phyloP scores from a whole-genome alignment of 2,797 vertebrate species.

The Propithecus deckenii region DNA sequence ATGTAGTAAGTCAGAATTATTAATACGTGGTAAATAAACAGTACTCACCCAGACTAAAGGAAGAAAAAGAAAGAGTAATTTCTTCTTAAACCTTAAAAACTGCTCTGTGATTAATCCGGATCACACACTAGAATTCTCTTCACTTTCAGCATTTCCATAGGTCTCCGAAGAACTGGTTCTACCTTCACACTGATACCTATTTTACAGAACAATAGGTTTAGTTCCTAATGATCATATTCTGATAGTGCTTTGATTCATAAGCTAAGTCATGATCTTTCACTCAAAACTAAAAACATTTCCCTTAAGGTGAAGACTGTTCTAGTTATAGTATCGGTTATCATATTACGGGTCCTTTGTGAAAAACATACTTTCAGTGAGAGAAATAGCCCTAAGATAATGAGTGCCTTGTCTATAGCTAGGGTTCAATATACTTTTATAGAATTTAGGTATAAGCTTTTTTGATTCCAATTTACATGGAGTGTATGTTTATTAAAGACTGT shows the following conservation, averaged over 20 bases:
- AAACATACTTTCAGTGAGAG: not conserved
- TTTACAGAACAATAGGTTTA: not conserved
- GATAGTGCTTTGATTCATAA: not conserved
- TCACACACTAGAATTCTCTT: not conserved
- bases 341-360: not conserved
- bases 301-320: not conserved
- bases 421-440: not conserved
- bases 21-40: not conserved
- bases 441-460: not conserved
- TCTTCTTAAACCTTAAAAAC: slow-evolving; percentile 32
- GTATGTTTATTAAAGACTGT: not conserved
- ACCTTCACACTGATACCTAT: not conserved
- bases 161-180: not conserved
- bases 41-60: not conserved
- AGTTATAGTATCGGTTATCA: not conserved
- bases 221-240: not conserved
- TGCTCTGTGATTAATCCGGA: not conserved
- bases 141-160: not conserved
- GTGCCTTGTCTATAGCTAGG: not conserved
- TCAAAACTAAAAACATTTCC: not conserved
- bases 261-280: not conserved
- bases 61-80: not conserved
- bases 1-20: not conserved
- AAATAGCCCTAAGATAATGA: not conserved
- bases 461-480: not conserved